Conservation (phyloP, 2,113 vertebrate genomes). For the Oriolus oriolus region DNA sequence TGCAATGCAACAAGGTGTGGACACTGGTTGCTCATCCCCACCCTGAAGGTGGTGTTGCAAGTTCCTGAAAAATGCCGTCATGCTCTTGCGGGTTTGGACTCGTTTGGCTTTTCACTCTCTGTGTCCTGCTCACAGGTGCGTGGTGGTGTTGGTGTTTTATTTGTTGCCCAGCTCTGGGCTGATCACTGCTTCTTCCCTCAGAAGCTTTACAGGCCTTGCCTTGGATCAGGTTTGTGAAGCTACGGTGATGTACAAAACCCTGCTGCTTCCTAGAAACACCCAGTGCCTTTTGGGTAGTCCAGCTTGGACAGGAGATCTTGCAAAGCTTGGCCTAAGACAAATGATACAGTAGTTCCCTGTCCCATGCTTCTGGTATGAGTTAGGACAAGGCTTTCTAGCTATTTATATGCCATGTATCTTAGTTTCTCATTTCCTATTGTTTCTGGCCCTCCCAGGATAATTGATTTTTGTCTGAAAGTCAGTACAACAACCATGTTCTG, state of each 20-base stretch:
- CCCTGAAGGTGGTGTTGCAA: slow-evolving; percentile 34
- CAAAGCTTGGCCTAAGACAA: not conserved
- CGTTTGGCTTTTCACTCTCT: not conserved
- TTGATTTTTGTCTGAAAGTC: not conserved
- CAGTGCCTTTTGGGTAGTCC: not conserved
- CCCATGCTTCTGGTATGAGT: not conserved
- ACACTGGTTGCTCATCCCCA: slow-evolving; percentile 13
- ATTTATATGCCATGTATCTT: not conserved
- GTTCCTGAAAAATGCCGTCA: slow-evolving; percentile 42
- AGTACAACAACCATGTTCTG: not conserved
- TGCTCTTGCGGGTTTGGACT: slow-evolving; percentile 7
- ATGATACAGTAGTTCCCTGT: not conserved
- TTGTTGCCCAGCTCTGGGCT: not conserved
- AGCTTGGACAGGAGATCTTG: not conserved
- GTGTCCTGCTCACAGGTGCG: not conserved
- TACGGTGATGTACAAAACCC: not conserved
- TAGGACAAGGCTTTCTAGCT: not conserved
- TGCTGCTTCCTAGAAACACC: not conserved
- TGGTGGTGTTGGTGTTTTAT: not conserved
- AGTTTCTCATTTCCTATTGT: not conserved
- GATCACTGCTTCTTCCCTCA: not conserved
- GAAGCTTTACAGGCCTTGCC: not conserved
- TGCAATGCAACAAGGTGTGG: slow-evolving; percentile 14
- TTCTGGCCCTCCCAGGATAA: not conserved
- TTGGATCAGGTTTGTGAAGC: not conserved